Conservation (phyloP, 2,797 vertebrate species). For the Netta rufina region DNA sequence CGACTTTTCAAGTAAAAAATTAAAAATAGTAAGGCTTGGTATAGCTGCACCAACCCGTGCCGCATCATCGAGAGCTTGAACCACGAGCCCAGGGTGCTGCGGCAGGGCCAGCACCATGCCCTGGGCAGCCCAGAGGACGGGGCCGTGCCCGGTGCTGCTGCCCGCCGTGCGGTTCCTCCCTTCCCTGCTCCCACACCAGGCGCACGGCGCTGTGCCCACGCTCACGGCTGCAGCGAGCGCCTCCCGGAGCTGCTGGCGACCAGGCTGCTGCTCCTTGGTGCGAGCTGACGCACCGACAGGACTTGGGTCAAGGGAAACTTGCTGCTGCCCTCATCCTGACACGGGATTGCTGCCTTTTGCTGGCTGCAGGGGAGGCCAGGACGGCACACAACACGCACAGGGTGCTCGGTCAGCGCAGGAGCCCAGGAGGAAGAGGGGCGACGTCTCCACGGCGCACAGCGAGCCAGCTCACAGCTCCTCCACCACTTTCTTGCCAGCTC, state of each 20-base stretch:
- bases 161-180: neutral
- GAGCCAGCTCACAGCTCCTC: too few relatives aligned
- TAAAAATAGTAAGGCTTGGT: neutral
- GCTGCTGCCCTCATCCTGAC: neutral
- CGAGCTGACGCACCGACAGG: too few relatives aligned
- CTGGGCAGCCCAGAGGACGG: neutral
- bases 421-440: neutral
- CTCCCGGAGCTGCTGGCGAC: neutral
- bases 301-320: neutral
- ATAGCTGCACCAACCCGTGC: neutral
- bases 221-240: neutral
- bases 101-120: neutral
- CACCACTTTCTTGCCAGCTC: neutral
- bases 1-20: neutral
- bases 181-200: too few relatives aligned
- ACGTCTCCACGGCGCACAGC: neutral
- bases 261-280: too few relatives aligned
- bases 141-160: too few relatives aligned
- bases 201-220: too few relatives aligned
- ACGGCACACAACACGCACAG: too few relatives aligned
- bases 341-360: neutral
- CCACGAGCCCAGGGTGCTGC: accelerated
- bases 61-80: neutral
- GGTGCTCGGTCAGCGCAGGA: neutral
- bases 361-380: neutral